A percentile compares a stretch with the other conserved stretches of the same genome.
Conservation (phyloP, 2,888 invertebrate species). For the Agapostemon virescens region DNA sequence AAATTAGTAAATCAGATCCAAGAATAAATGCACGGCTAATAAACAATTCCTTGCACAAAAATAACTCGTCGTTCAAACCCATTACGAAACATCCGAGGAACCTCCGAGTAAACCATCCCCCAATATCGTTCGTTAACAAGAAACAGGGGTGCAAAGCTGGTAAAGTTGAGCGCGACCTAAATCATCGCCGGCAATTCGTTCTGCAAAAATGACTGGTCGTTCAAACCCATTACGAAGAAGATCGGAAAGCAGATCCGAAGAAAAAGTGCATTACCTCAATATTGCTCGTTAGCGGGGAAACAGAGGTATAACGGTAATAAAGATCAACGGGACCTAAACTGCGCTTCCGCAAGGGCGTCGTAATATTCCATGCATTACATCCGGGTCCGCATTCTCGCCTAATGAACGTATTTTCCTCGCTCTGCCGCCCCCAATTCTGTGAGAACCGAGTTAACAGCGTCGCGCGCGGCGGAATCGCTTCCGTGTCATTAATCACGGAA, state of each 20-base stretch:
- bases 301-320: not conserved
- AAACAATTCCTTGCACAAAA: too few relatives aligned
- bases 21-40: too few relatives aligned
- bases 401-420: conserved; percentile 38
- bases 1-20: too few relatives aligned
- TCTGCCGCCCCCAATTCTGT: conserved; percentile 25
- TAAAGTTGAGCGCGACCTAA: not conserved
- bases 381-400: not conserved
- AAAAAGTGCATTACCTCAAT: not conserved
- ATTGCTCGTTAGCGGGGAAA: not conserved
- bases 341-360: not conserved
- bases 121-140: not conserved
- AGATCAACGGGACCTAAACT: not conserved
- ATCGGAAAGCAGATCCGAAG: not conserved
- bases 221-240: not conserved
- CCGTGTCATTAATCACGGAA: conserved; percentile 70
- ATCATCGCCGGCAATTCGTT: too few relatives aligned
- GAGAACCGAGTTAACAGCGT: conserved; percentile 40
- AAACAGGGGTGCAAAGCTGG: not conserved
- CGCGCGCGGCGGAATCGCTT: conserved; percentile 60
- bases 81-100: too few relatives aligned
- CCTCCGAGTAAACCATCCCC: not conserved
- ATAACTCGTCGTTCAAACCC: too few relatives aligned
- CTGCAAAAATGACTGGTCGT: not conserved
- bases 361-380: not conserved